These are phyloP conservation scores for Danaus plexippus DNA, from an alignment of 1,140 invertebrate species.

Conservation along the genomic window DNA sequence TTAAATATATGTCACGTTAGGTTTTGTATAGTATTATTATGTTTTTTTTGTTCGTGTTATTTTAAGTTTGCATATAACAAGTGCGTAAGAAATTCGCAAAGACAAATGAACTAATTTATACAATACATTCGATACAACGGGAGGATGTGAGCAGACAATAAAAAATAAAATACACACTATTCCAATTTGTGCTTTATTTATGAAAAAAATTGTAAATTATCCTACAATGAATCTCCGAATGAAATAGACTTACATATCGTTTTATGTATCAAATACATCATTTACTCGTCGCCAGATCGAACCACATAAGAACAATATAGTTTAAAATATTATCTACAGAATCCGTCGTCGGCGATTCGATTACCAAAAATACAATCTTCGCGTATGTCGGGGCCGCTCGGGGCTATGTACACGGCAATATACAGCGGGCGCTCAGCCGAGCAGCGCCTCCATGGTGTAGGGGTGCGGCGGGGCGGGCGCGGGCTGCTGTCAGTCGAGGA, in stretches of 20 bases:
- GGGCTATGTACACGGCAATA: conserved; percentile 51
- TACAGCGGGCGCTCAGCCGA: conserved; percentile 67
- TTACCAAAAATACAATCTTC: conserved; percentile 68
- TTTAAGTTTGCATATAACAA: too few species aligned
- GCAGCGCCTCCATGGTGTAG: conserved; percentile 76
- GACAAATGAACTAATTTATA: too few species aligned
- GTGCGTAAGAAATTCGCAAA: too few species aligned
- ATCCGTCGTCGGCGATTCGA: conserved; percentile 65
- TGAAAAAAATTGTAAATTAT: conserved; percentile 75
- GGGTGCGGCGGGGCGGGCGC: conserved; percentile 69
- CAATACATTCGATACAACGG: too few species aligned
- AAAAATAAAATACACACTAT: conserved; percentile 55
- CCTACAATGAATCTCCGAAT: conserved; percentile 73
- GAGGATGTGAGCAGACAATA: conserved; percentile 1
- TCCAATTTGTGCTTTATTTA: conserved; percentile 74
- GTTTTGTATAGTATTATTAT: too few species aligned
- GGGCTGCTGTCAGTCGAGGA: conserved; percentile 77
- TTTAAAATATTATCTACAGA: conserved; percentile 72
- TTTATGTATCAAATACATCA: conserved; percentile 72
- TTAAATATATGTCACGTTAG: too few species aligned
- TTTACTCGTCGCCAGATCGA: conserved; percentile 68
- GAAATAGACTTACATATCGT: conserved; percentile 73
- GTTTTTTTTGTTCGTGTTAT: too few species aligned
- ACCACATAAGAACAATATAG: conserved; percentile 70
- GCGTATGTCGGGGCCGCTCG: conserved; percentile 29